phyloP scores from a whole-genome alignment of 2,113 vertebrate species.

The Myanophis thanlyinensis region DNA sequence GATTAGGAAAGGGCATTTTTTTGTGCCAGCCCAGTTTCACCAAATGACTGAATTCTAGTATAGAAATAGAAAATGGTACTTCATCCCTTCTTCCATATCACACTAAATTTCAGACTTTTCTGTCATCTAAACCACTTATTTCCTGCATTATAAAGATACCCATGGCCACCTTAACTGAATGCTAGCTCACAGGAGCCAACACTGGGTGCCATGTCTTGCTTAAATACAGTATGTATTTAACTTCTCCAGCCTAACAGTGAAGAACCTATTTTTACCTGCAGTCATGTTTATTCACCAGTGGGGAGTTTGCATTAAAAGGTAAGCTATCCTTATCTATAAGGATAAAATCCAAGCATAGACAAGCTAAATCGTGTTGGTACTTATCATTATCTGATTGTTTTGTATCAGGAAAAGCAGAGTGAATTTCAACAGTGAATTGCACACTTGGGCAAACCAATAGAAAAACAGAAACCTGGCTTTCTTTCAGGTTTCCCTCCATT shows the following conservation, averaged over 20 bases:
- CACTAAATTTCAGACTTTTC: neutral
- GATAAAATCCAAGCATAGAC: neutral
- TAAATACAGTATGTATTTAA: neutral
- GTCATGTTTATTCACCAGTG: neutral
- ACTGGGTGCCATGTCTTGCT: neutral
- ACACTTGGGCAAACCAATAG: neutral
- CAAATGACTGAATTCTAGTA: neutral
- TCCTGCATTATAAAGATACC: neutral
- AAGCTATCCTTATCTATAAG: neutral
- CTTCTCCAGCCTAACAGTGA: neutral
- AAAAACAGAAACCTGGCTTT: neutral
- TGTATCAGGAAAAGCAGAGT: neutral
- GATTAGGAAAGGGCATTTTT: neutral
- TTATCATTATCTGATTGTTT: neutral
- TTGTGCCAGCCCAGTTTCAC: neutral
- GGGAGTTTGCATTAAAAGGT: neutral
- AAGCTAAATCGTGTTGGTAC: neutral
- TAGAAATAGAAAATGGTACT: neutral
- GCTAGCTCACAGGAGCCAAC: neutral
- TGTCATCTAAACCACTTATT: neutral
- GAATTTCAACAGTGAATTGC: neutral
- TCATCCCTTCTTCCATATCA: neutral
- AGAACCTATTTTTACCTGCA: neutral
- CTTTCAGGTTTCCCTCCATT: neutral
- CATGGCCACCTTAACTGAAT: neutral